phyloP scores from a whole-genome alignment of 2,113 vertebrate genomes.

The Phaethon lepturus region DNA sequence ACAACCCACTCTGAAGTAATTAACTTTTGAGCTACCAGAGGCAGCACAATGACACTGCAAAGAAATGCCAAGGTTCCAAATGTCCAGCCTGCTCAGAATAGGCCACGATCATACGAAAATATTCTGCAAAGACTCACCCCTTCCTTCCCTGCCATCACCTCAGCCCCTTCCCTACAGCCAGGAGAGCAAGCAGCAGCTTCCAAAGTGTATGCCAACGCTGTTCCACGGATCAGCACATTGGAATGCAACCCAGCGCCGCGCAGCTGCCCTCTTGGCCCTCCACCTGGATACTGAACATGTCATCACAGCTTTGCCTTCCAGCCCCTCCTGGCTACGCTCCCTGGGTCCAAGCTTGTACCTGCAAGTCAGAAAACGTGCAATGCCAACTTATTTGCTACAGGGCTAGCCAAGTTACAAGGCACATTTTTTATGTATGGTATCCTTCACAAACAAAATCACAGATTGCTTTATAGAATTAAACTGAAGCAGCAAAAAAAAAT shows the following conservation, averaged over 20 bases:
- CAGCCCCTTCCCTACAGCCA: conserved; percentile 58
- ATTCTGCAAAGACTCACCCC: conserved; percentile 38
- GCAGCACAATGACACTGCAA: neutral
- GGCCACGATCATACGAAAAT: neutral
- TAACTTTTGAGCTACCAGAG: conserved; percentile 2
- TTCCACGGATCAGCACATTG: conserved; percentile 62
- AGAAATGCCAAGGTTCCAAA: neutral
- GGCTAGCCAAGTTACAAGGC: conserved; percentile 64
- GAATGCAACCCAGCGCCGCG: conserved; percentile 24
- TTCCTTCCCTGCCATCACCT: conserved; percentile 59
- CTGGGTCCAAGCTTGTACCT: conserved; percentile 67
- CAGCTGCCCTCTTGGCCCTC: conserved; percentile 62
- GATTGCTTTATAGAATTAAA: neutral
- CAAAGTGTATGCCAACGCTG: conserved; percentile 52
- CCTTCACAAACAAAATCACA: neutral
- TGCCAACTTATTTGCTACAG: conserved; percentile 53
- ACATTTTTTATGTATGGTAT: neutral
- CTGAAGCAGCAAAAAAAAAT: accelerated
- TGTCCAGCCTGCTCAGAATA: neutral
- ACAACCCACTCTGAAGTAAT: neutral
- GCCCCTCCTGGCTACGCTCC: conserved; percentile 64
- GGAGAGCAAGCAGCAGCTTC: conserved; percentile 58
- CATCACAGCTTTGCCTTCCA: conserved; percentile 65
- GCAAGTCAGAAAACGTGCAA: conserved; percentile 62
- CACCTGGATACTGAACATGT: conserved; percentile 66